Conservation (phyloP, 2,888 invertebrate genomes). For the Hypercompe scribonia region DNA sequence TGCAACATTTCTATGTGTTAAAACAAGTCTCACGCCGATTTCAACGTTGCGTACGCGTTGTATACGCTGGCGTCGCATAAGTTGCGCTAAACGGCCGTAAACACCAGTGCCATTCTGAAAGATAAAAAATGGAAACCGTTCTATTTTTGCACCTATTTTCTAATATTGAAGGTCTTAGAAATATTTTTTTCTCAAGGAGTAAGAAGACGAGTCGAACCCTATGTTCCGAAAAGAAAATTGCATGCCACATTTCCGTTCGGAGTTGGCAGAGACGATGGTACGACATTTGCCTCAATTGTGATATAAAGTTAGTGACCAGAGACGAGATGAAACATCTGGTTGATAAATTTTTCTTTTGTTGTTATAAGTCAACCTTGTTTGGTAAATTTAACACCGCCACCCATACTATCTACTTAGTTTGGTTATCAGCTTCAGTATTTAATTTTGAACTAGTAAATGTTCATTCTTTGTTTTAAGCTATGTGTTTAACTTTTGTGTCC, state of each 20-base stretch:
- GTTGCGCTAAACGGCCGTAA: conserved; percentile 89
- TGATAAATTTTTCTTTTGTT: neutral
- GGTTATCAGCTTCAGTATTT: no score
- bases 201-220: neutral
- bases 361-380: neutral
- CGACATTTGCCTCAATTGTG: neutral
- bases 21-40: conserved; percentile 89
- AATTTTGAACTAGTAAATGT: no score
- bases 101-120: conserved; percentile 90
- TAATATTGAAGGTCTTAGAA: no score
- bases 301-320: neutral
- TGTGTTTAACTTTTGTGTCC: no score
- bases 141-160: no score
- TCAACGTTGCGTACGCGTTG: conserved; percentile 90
- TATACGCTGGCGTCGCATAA: conserved; percentile 88
- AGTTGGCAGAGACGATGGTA: neutral
- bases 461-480: no score
- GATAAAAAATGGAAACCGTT: neutral
- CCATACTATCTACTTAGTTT: no score
- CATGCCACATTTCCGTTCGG: neutral
- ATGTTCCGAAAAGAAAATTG: neutral
- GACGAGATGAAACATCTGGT: neutral
- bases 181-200: neutral
- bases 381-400: neutral
- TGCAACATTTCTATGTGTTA: conserved; percentile 87